A percentile compares a stretch with the other conserved stretches of the same genome.
Conservation (phyloP, 2,113 vertebrate species). For the Mormyrus iriodes region DNA sequence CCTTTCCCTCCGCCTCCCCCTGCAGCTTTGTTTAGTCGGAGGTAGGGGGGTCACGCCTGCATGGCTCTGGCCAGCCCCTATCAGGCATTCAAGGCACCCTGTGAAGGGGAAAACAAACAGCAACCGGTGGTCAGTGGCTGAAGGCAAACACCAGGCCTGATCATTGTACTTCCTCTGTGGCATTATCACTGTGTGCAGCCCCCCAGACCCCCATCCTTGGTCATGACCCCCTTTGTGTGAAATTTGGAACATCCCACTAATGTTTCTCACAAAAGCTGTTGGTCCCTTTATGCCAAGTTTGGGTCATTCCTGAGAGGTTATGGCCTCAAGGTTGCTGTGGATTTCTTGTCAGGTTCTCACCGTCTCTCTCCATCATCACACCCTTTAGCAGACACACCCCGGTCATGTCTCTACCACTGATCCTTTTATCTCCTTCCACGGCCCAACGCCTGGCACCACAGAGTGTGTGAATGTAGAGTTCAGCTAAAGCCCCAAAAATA, state of each 20-base stretch:
- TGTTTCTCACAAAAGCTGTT: not conserved
- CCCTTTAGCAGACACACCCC: not conserved
- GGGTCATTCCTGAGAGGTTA: not conserved
- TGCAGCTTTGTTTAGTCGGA: slow-evolving; percentile 51
- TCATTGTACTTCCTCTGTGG: slow-evolving; percentile 52
- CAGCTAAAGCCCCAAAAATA: not conserved
- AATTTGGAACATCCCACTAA: not conserved
- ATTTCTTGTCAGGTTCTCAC: not conserved
- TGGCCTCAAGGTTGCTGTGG: not conserved
- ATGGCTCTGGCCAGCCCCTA: not conserved
- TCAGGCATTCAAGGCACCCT: not conserved
- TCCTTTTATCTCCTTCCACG: not conserved
- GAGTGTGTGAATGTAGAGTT: not conserved
- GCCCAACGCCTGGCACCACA: not conserved
- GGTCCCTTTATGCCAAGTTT: not conserved
- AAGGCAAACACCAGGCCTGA: slow-evolving; percentile 49
- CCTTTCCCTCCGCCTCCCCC: slow-evolving; percentile 32
- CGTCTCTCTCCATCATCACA: not conserved
- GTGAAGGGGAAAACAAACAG: slow-evolving; percentile 42
- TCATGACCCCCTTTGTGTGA: not conserved
- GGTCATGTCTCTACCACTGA: not conserved
- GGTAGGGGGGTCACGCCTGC: slow-evolving; percentile 14
- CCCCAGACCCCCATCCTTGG: not conserved
- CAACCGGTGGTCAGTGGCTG: slow-evolving; percentile 35
- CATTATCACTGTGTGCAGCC: not conserved